These are phyloP conservation scores for Ptyas mucosa DNA, from an alignment of 2,113 vertebrate genomes.

Conservation along the genomic window DNA sequence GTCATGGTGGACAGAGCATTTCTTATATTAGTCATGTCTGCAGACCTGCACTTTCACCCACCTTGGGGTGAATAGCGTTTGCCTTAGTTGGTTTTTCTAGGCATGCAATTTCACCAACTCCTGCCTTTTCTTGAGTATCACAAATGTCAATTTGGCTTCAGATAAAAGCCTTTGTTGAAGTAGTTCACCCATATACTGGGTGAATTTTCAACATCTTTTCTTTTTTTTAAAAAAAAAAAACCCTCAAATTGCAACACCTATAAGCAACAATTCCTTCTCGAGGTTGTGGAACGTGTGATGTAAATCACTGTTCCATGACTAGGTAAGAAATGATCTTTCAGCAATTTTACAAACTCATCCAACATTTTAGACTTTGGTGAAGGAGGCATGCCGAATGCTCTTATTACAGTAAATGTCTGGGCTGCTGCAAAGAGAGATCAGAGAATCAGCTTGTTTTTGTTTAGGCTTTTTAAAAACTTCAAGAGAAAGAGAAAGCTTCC, in stretches of 20 bases:
- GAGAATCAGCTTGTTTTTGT: background rate
- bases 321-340: background rate
- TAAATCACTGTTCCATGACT: background rate
- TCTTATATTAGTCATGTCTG: background rate
- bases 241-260: background rate
- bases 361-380: background rate
- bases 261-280: background rate
- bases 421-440: background rate
- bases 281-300: background rate
- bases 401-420: background rate
- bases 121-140: background rate
- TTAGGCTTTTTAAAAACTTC: background rate
- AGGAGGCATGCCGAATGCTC: background rate
- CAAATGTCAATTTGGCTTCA: background rate
- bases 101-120: background rate
- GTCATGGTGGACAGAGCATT: background rate
- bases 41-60: background rate
- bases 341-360: background rate
- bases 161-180: background rate
- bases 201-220: background rate
- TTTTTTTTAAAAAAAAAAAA: background rate
- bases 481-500: background rate
- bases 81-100: background rate
- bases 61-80: background rate
- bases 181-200: background rate